A percentile compares a stretch with the other conserved stretches of the same genome.
Conservation (phyloP, 2,797 vertebrate genomes). For the Halcyon smyrnensis region DNA sequence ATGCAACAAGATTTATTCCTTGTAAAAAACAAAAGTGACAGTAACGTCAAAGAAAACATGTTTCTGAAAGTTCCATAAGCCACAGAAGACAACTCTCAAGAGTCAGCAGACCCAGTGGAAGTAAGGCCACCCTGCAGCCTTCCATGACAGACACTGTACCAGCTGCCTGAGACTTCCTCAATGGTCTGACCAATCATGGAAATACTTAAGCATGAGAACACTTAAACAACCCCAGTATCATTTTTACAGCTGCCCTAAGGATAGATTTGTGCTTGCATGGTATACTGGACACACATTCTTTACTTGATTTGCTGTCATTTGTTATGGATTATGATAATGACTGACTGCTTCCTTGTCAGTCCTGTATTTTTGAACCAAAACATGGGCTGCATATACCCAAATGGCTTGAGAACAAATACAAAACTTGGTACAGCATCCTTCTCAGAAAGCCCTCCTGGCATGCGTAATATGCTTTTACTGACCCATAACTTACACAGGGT, state of each 20-base stretch:
- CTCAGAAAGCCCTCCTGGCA: neutral
- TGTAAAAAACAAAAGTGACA: neutral
- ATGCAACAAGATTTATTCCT: neutral
- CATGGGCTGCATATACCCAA: neutral
- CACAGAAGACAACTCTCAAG: neutral
- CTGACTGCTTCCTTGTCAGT: neutral
- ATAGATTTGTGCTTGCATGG: neutral
- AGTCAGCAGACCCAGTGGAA: neutral
- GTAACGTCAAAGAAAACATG: fast-evolving
- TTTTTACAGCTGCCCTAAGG: neutral
- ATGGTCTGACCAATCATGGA: fast-evolving
- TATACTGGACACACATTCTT: neutral
- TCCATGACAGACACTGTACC: neutral
- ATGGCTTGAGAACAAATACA: neutral
- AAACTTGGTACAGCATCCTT: neutral
- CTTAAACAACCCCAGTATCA: neutral
- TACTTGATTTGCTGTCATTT: neutral
- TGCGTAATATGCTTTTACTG: neutral
- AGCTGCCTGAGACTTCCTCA: fast-evolving
- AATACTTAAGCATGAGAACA: neutral
- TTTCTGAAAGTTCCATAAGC: neutral
- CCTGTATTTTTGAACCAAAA: neutral
- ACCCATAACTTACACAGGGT: neutral
- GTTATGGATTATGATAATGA: neutral
- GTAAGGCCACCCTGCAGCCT: neutral